phyloP scores from a whole-genome alignment of 1,140 invertebrate genomes.

The Philopotamus ludificatus region DNA sequence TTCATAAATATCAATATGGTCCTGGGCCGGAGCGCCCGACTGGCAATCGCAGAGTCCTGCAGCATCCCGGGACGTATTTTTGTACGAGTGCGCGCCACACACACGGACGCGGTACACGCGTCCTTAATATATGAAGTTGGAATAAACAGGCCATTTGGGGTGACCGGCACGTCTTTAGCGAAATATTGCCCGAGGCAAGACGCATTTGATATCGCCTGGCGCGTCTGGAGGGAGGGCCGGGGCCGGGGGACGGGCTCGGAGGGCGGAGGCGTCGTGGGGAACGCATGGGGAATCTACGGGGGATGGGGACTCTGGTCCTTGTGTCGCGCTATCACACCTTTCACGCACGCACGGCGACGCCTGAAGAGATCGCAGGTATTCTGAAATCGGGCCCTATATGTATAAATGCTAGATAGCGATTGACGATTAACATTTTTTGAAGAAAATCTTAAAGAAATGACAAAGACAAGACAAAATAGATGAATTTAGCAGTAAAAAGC shows the following conservation, averaged over 20 bases:
- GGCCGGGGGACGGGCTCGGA: conserved; percentile 1
- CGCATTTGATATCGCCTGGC: conserved; percentile 52
- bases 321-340: conserved; percentile 22
- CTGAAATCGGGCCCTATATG: too few species aligned
- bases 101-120: conserved; percentile 30
- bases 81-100: conserved; percentile 32
- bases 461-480: too few species aligned
- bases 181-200: conserved; percentile 55
- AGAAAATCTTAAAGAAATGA: too few species aligned
- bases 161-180: conserved; percentile 52
- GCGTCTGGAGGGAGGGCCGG: conserved; percentile 13
- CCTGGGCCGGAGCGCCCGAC: neutral
- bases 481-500: too few species aligned
- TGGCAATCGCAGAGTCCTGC: conserved; percentile 1
- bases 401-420: too few species aligned
- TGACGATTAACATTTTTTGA: too few species aligned
- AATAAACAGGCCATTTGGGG: conserved; percentile 59
- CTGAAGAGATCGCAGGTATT: neutral
- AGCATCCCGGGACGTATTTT: conserved; percentile 19
- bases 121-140: conserved; percentile 58
- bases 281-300: neutral
- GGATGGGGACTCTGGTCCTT: conserved; percentile 13
- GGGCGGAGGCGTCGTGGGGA: neutral
- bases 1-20: conserved; percentile 38
- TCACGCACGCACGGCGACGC: conserved; percentile 15